These are phyloP conservation scores for Ia io DNA, from an alignment of 2,113 vertebrate genomes.

Conservation along the genomic window DNA sequence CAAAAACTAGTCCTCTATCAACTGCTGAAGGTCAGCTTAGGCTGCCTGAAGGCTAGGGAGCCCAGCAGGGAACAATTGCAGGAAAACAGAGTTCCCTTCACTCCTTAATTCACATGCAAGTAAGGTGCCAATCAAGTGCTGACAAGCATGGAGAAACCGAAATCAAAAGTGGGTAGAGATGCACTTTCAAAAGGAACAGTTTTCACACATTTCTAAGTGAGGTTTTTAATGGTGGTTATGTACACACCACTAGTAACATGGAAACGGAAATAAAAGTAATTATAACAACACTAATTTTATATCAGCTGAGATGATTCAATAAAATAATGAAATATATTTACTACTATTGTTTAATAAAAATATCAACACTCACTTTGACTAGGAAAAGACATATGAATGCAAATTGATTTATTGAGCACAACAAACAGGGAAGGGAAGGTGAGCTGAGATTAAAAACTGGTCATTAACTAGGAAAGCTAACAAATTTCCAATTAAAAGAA, in stretches of 20 bases:
- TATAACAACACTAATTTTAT: constrained; percentile 22
- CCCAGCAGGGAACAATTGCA: constrained; percentile 67
- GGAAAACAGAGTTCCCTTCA: constrained; percentile 72
- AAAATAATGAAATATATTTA: constrained; percentile 23
- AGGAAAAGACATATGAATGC: neutral
- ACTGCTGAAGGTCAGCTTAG: constrained; percentile 71
- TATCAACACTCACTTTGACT: neutral
- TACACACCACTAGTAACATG: constrained; percentile 36
- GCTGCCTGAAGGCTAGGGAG: constrained; percentile 69
- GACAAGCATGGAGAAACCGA: constrained; percentile 77
- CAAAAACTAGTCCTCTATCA: constrained; percentile 62
- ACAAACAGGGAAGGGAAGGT: neutral
- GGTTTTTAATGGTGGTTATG: constrained; percentile 58
- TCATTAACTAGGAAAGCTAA: neutral
- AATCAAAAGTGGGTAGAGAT: constrained; percentile 75
- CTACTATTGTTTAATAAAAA: constrained; percentile 35
- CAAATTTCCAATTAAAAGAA: constrained; percentile 20
- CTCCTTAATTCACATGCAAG: constrained; percentile 79
- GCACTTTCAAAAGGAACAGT: constrained; percentile 68
- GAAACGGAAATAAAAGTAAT: constrained; percentile 49
- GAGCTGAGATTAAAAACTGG: neutral
- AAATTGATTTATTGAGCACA: neutral
- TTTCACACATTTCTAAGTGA: constrained; percentile 74
- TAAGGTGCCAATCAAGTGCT: constrained; percentile 79
- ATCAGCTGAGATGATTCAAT: constrained; percentile 24